These are phyloP conservation scores for Myrmecobius fasciatus DNA, from an alignment of 2,113 vertebrate genomes.

Conservation along the genomic window DNA sequence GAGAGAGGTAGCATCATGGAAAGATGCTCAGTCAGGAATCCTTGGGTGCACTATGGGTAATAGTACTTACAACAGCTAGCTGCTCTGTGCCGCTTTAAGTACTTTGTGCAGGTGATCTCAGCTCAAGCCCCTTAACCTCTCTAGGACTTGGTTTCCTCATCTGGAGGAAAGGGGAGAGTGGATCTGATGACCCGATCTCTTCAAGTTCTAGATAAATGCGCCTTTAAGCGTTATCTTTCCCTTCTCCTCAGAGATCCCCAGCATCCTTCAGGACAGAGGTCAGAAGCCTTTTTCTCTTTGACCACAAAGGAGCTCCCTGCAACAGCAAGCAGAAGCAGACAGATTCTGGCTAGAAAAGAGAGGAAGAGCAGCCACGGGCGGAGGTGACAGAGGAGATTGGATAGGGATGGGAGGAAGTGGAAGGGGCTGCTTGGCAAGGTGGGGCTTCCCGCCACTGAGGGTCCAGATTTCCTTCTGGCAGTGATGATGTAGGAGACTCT, in stretches of 20 bases:
- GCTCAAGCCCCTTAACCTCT: not conserved
- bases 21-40: not conserved
- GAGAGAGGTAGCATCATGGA: fast-evolving
- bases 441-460: not conserved
- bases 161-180: not conserved
- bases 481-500: not conserved
- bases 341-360: too few relatives aligned
- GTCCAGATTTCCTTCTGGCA: not conserved
- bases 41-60: not conserved
- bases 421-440: not conserved
- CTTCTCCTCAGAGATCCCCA: not conserved
- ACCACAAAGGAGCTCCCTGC: not conserved
- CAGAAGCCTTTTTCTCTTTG: not conserved
- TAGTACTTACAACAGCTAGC: not conserved
- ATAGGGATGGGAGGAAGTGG: not conserved
- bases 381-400: too few relatives aligned
- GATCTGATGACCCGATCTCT: not conserved
- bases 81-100: not conserved
- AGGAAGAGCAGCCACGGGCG: too few relatives aligned
- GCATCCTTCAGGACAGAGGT: not conserved
- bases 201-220: not conserved
- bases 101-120: not conserved
- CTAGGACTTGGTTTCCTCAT: not conserved
- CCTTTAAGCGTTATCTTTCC: not conserved
- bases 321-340: not conserved